Conservation (phyloP, 2,797 vertebrate species). For the Betta splendens region DNA sequence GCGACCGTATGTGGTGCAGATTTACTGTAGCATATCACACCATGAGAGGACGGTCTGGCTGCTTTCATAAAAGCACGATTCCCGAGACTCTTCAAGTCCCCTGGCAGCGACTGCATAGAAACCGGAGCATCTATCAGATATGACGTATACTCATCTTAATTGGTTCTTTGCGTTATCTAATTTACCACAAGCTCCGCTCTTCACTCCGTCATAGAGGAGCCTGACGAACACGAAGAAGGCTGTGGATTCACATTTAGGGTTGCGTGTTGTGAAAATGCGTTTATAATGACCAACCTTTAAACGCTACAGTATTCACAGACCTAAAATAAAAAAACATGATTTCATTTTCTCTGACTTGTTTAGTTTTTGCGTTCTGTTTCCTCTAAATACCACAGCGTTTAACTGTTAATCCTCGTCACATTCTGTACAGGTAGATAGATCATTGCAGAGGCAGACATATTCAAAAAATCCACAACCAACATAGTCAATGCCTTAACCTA, state of each 20-base stretch:
- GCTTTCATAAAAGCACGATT: neutral
- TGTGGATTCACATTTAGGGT: no score
- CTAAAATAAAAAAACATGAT: no score
- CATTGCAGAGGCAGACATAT: neutral
- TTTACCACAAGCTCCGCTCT: conserved; percentile 15
- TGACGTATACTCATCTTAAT: conserved; percentile 43
- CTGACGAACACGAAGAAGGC: conserved; percentile 1
- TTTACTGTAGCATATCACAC: neutral
- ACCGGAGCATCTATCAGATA: conserved; percentile 16
- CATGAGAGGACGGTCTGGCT: neutral
- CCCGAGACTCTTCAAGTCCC: conserved; percentile 9
- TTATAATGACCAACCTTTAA: no score
- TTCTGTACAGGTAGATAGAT: neutral
- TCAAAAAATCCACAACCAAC: conserved; percentile 9
- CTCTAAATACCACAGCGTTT: neutral
- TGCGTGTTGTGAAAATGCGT: no score
- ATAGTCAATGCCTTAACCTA: neutral
- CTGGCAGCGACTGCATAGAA: conserved; percentile 8
- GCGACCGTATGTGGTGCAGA: neutral
- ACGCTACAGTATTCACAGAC: no score
- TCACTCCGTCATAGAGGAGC: conserved; percentile 5
- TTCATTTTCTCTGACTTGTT: no score
- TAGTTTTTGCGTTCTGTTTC: no score
- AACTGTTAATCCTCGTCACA: neutral
- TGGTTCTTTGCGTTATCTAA: conserved; percentile 29